Evolutionary conservation across 2,888 invertebrate species (phyloP), one percentile per base, ranked within the genome.

Genomic region (Erpobdella octoculata): DNA sequence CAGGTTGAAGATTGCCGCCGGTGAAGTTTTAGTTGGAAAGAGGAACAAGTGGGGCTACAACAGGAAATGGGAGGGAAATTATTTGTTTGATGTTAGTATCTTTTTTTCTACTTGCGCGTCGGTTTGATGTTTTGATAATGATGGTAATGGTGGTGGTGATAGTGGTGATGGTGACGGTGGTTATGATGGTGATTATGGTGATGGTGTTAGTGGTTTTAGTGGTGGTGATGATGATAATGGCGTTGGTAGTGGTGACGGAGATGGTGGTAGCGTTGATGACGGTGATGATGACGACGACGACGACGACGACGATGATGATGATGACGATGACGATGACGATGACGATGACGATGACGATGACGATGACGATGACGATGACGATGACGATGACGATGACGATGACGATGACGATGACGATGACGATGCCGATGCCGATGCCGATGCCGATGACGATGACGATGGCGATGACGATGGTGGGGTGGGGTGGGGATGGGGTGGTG

Each of bases 31-130:
- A 61, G 87, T 88, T 76, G 88, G 89, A 9, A 78, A 77, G 53
- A 75, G 82, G 66, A 46, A 83, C 6, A 85, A 88, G 69, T 92
- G 90, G 89, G 92, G 92, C 2, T 88, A 89, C 76, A 86, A 87
- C 61, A 85, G 91, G 69, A 88, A 88, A 78, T 93, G 93, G 93
- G 86, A 88, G 75, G 92, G 92, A 46, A 91, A 93, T 83, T 93
- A 93, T 80, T 85, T 93, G 75, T 85, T 88, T 3, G 85, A 86
- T 75, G 85, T 84, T 75, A 77, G 73, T 70, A 35, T 3, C 21
- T 25, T 64, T 53, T 53, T 53, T 6, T 53, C 28, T 53, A n/a
- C 6, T 53, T 25, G 21, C 15, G n/a, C n/a, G n/a, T n/a, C n/a
- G n/a, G n/a, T n/a, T n/a, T n/a, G n/a, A n/a, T 18, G 21, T 59